Conservation (phyloP, 1,140 invertebrate genomes). For the Monochamus saltuarius region DNA sequence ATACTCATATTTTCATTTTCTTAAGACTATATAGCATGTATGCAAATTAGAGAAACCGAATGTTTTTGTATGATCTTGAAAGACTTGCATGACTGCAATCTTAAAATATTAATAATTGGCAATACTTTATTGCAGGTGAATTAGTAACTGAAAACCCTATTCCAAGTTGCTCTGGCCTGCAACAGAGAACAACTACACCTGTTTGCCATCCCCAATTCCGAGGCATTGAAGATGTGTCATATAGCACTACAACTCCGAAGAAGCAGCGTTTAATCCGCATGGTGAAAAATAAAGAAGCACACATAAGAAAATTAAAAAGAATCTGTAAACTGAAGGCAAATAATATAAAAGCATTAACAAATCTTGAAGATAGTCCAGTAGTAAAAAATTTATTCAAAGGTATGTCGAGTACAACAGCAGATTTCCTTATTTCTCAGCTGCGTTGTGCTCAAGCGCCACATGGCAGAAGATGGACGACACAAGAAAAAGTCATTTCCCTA, state of each 20-base stretch:
- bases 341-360: background rate
- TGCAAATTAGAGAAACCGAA: too few species aligned
- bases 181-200: background rate
- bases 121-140: background rate
- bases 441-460: constrained; percentile 1
- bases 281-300: constrained; percentile 1
- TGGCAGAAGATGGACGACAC: constrained; percentile 9
- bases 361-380: background rate
- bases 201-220: background rate
- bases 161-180: background rate
- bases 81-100: too few species aligned
- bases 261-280: background rate
- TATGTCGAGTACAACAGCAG: constrained; percentile 1
- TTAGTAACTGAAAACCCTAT: background rate
- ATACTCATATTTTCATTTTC: too few species aligned
- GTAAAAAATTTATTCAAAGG: background rate
- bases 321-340: background rate
- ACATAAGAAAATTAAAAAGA: constrained; percentile 2
- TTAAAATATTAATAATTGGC: background rate
- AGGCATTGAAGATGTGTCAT: constrained; percentile 3
- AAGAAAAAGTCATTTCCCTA: constrained; percentile 15
- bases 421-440: constrained; percentile 1
- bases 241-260: background rate
- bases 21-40: too few species aligned
- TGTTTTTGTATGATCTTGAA: too few species aligned